Percentiles rank a stretch among this genome's conserved stretches.
These are phyloP conservation scores for Cebidichthys violaceus DNA, from an alignment of 2,113 vertebrate species.

Conservation along the genomic window DNA sequence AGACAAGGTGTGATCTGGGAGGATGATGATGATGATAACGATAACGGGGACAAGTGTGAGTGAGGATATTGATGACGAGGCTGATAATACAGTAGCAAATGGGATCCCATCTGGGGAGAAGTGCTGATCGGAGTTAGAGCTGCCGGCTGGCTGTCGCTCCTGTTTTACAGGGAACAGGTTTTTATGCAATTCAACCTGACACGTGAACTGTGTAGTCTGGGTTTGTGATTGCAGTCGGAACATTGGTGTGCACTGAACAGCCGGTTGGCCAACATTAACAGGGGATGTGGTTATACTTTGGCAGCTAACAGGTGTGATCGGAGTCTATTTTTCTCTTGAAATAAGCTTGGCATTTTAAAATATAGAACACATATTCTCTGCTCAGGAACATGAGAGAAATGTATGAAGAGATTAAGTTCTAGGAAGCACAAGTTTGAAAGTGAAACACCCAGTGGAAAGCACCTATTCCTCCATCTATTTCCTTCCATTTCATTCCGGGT, in stretches of 20 bases:
- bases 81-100: slow-evolving; percentile 30
- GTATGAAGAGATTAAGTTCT: background rate
- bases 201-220: slow-evolving; percentile 11
- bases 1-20: slow-evolving; percentile 40
- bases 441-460: slow-evolving; percentile 50
- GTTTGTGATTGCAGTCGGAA: slow-evolving; percentile 3
- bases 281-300: slow-evolving; percentile 19
- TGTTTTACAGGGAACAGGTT: slow-evolving; percentile 23
- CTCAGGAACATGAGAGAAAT: slow-evolving; percentile 3
- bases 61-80: slow-evolving; percentile 43
- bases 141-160: background rate
- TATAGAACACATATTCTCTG: background rate
- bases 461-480: slow-evolving; percentile 3
- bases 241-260: background rate
- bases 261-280: slow-evolving; percentile 3
- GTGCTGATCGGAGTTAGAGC: slow-evolving; percentile 14
- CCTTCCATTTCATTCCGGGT: background rate
- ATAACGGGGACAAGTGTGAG: slow-evolving; percentile 18
- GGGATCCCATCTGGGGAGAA: slow-evolving; percentile 31
- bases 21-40: slow-evolving; percentile 33
- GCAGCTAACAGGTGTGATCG: slow-evolving; percentile 39
- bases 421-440: slow-evolving; percentile 28
- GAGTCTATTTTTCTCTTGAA: slow-evolving; percentile 26
- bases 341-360: background rate
- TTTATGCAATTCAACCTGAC: slow-evolving; percentile 35